Percentiles rank a stretch among this genome's conserved stretches.
Evolutionary conservation across 2,888 invertebrate species (phyloP).

Genomic region (Harpalus rubripes): DNA sequence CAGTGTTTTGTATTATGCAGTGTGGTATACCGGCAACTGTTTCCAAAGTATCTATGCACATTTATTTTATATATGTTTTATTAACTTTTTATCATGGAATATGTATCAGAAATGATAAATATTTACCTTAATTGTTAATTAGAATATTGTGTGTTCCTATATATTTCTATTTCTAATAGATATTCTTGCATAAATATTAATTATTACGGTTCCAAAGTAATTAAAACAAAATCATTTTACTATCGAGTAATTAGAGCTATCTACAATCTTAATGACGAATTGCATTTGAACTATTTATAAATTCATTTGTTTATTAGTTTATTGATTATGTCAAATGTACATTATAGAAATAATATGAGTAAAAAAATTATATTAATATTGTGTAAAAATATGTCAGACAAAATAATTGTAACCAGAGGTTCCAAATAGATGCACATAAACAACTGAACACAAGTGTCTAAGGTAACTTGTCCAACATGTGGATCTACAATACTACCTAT

Average conservation of each 20-base stretch:
- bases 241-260: slow-evolving; percentile 29
- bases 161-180: too few species aligned
- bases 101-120: too few species aligned
- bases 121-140: too few species aligned
- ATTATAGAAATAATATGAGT: neutral
- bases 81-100: too few species aligned
- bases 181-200: slow-evolving; percentile 9
- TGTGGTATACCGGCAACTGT: neutral
- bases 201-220: slow-evolving; percentile 12
- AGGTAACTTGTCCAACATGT: too few species aligned
- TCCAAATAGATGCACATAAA: neutral
- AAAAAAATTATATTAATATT: neutral
- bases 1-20: neutral
- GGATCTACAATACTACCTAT: too few species aligned
- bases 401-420: neutral
- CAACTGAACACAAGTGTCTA: too few species aligned
- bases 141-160: too few species aligned
- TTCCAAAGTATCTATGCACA: neutral
- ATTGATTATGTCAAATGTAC: neutral
- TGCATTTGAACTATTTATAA: slow-evolving; percentile 36
- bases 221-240: slow-evolving; percentile 33
- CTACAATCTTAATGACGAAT: slow-evolving; percentile 36
- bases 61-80: neutral
- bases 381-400: neutral
- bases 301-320: slow-evolving; percentile 42